A percentile compares a stretch with the other conserved stretches of the same genome.
Conservation (phyloP, 2,888 invertebrate genomes). For the Pinctada fucata region DNA sequence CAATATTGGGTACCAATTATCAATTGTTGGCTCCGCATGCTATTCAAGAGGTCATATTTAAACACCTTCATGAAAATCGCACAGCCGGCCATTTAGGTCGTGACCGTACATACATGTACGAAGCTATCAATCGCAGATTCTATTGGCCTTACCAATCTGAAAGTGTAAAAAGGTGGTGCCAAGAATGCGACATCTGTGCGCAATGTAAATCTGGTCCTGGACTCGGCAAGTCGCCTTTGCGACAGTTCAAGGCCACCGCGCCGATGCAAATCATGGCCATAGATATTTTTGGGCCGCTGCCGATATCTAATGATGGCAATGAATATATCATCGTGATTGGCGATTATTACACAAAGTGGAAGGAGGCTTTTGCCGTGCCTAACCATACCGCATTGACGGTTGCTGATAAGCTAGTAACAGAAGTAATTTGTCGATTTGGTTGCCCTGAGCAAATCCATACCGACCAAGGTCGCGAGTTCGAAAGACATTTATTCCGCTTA, state of each 20-base stretch:
- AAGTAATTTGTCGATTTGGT: conserved; percentile 44
- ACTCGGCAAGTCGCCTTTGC: conserved; percentile 32
- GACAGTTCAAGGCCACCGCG: conserved; percentile 27
- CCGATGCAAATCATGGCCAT: conserved; percentile 37
- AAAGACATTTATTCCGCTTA: conserved; percentile 40
- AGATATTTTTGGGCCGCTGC: conserved; percentile 50
- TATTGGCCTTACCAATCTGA: conserved; percentile 41
- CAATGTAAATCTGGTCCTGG: conserved; percentile 38
- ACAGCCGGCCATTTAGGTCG: conserved; percentile 41
- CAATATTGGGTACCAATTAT: neutral
- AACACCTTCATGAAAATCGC: conserved; percentile 17
- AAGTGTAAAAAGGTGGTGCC: conserved; percentile 36
- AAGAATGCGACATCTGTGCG: conserved; percentile 36
- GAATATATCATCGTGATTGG: conserved; percentile 46
- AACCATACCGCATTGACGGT: conserved; percentile 43
- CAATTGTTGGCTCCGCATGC: conserved; percentile 20
- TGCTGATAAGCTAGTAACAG: conserved; percentile 44
- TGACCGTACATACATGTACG: conserved; percentile 41
- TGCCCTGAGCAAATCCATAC: conserved; percentile 44
- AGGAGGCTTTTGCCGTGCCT: conserved; percentile 33
- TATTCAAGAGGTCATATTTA: conserved; percentile 16
- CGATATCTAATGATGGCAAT: conserved; percentile 39
- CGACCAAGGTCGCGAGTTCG: conserved; percentile 51
- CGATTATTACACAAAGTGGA: conserved; percentile 53
- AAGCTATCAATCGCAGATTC: conserved; percentile 32